Evolutionary conservation across 1,140 invertebrate species (phyloP).

Genomic region (Phenacoccus solenopsis): DNA sequence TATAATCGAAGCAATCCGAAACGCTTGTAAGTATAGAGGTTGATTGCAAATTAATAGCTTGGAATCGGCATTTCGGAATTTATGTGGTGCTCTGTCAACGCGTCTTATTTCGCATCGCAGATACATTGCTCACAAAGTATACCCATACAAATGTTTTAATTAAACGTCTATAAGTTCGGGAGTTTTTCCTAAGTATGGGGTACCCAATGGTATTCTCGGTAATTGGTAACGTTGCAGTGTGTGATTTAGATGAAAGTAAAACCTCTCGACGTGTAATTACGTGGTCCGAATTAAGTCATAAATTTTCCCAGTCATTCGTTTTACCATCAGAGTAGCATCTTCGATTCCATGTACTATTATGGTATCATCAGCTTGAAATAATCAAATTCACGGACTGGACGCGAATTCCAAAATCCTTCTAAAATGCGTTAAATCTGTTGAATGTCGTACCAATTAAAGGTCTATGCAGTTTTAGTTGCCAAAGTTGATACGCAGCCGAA

Average conservation of each 20-base stretch:
- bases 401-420: no score
- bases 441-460: no score
- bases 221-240: neutral
- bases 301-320: neutral
- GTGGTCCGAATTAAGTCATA: neutral
- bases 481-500: no score
- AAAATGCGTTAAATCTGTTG: no score
- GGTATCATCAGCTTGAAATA: no score
- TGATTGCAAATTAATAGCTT: conserved; percentile 3
- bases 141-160: neutral
- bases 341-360: no score
- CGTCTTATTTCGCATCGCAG: neutral
- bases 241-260: neutral
- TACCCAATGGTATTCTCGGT: neutral
- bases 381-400: no score
- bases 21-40: neutral
- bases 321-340: no score
- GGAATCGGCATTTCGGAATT: neutral
- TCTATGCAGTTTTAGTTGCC: no score
- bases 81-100: neutral
- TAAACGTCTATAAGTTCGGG: neutral
- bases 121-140: no score
- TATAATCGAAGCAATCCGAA: neutral
- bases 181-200: neutral
- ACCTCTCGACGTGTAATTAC: neutral